Evolutionary conservation across 2,113 vertebrate genomes (phyloP), one percentile per base, ranked within the genome.

Genomic region (Gymnocephalus cernua): DNA sequence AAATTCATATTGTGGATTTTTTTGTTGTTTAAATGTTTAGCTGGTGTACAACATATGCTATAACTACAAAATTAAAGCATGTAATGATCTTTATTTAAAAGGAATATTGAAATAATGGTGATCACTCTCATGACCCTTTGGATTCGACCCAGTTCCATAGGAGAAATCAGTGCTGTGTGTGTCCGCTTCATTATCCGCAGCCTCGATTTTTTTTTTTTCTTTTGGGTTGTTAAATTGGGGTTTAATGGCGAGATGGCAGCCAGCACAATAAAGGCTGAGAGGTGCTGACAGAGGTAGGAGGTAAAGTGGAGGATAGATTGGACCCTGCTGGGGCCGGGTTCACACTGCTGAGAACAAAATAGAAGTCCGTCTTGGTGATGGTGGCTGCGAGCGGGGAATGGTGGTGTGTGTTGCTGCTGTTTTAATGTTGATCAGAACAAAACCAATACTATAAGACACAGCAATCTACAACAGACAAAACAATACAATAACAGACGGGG

Each of bases 251-350:
- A 48, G 66, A 29, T 8, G 5, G 0, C 45, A 38, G 78, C 27
- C 63, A 0, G 69, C 27, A 44, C 72, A 58, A 19, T 79, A 13
- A 51, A 72, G 56, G 5, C 29, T 4, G 61, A 76, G 79, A 77
- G 77, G 53, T 78, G 74, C 67, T 6, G 74, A 65, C 63, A 21
- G 80, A 64, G 75, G 72, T 15, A 29, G 86, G 83, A 84, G 73
- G 85, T 82, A 79, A 84, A 89, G 80, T 83, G 86, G 66, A 44
- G 75, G 50, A 82, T 68, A 82, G 87, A 91, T 87, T 80, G 79
- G 87, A 88, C 74, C 19, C 84, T 65, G 83, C 85, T 85, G 83
- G 62, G n/a, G 59, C 50, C 41, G 4, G 10, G 23, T 59, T 79
- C 58, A 0, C 61, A 50, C 66, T 4, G 65, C 80, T 70, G 77